Percentiles rank a stretch among this genome's conserved stretches.
These are phyloP conservation scores for Apis cerana DNA, from an alignment of 1,140 invertebrate species.

Conservation along the genomic window DNA sequence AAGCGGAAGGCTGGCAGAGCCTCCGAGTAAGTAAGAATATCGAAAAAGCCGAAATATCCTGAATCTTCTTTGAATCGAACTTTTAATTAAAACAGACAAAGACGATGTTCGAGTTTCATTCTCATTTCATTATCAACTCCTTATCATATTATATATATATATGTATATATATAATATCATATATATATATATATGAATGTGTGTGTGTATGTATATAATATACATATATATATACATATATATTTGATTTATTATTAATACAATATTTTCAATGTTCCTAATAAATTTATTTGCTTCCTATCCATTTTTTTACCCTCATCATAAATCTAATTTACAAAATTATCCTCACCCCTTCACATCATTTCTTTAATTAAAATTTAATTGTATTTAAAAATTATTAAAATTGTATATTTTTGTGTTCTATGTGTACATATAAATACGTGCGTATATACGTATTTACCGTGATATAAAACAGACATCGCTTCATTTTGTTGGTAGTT, in stretches of 20 bases:
- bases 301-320: neutral
- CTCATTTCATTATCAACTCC: slow-evolving; percentile 48
- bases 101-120: slow-evolving; percentile 57
- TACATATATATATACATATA: neutral
- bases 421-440: neutral
- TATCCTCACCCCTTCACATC: neutral
- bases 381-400: slow-evolving; percentile 8
- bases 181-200: too few relatives aligned
- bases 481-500: slow-evolving; percentile 42
- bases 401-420: slow-evolving; percentile 11
- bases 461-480: slow-evolving; percentile 5
- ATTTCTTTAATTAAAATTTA: slow-evolving; percentile 34
- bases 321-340: slow-evolving; percentile 14
- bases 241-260: slow-evolving; percentile 37
- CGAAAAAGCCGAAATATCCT: slow-evolving; percentile 68
- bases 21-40: slow-evolving; percentile 80
- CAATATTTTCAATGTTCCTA: slow-evolving; percentile 28
- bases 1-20: slow-evolving; percentile 81
- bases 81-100: slow-evolving; percentile 57
- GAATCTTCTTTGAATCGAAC: slow-evolving; percentile 68
- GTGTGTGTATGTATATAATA: neutral
- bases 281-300: slow-evolving; percentile 53
- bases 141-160: slow-evolving; percentile 25
- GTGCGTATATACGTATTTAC: slow-evolving; percentile 9
- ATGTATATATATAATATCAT: neutral